A percentile compares a stretch with the other conserved stretches of the same genome.
Conservation (phyloP, 2,113 vertebrate genomes). For the zebrafish (Danio rerio) region DNA sequence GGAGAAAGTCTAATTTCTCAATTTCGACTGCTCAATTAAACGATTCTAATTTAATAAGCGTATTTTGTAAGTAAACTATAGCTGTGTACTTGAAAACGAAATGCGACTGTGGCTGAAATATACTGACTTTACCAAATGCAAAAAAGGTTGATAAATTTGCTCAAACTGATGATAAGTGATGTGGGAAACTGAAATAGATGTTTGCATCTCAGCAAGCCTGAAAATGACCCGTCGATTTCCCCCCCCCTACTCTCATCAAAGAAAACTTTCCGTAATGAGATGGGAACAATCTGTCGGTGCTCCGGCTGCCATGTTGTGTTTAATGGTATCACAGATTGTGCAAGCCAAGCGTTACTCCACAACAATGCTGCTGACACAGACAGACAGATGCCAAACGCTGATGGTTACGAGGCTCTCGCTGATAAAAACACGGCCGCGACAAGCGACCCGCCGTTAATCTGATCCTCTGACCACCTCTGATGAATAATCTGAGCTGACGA, state of each 20-base stretch:
- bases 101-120: too few relatives aligned
- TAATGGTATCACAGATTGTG: conserved; percentile 42
- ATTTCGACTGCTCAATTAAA: too few relatives aligned
- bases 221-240: background rate
- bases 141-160: too few relatives aligned
- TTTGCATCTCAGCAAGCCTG: too few relatives aligned
- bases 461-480: conserved; percentile 10
- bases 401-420: conserved; percentile 35
- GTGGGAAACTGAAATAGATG: too few relatives aligned
- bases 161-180: too few relatives aligned
- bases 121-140: too few relatives aligned
- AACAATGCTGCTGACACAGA: conserved; percentile 39
- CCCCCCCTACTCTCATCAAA: background rate
- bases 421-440: conserved; percentile 21
- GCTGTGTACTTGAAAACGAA: too few relatives aligned
- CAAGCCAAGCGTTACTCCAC: conserved; percentile 36
- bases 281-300: conserved; percentile 31
- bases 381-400: conserved; percentile 35
- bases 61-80: too few relatives aligned
- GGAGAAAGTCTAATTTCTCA: too few relatives aligned
- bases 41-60: too few relatives aligned
- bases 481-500: conserved; percentile 19
- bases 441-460: background rate
- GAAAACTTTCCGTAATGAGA: conserved; percentile 23
- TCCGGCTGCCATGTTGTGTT: conserved; percentile 33